These are phyloP conservation scores for Semnornis frantzii DNA, from an alignment of 2,113 vertebrate genomes.

Conservation along the genomic window DNA sequence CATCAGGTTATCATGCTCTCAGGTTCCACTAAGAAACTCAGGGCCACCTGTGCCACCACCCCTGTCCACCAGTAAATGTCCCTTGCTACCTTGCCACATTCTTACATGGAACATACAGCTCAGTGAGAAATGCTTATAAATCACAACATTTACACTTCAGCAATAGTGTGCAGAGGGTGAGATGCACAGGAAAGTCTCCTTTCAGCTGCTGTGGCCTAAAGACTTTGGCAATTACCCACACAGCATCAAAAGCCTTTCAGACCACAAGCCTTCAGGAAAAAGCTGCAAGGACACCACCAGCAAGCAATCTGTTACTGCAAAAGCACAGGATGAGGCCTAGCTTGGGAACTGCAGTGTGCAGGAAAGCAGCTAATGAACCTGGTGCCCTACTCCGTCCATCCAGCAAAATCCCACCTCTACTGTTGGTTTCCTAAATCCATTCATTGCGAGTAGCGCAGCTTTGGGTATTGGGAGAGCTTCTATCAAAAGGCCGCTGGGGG, in stretches of 20 bases:
- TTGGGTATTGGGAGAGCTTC: rapidly evolving
- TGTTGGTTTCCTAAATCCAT: rapidly evolving
- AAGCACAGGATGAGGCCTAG: neutral
- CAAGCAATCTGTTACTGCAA: neutral
- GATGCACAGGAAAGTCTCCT: neutral
- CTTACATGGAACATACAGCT: neutral
- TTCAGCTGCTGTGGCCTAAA: neutral
- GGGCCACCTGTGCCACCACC: neutral
- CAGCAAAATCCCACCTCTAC: neutral
- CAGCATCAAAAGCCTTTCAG: neutral
- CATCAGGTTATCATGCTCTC: neutral
- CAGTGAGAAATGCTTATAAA: rapidly evolving
- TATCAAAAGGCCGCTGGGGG: neutral
- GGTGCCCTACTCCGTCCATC: neutral
- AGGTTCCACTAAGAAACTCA: neutral
- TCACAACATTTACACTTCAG: neutral
- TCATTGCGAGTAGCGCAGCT: rapidly evolving
- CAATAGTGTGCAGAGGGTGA: rapidly evolving
- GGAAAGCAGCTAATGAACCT: rapidly evolving
- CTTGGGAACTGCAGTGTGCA: rapidly evolving
- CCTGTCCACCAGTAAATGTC: rapidly evolving
- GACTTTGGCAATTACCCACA: neutral
- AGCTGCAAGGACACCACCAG: neutral
- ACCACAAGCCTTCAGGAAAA: rapidly evolving
- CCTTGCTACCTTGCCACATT: rapidly evolving